These are phyloP conservation scores for Gobiocypris rarus DNA, from an alignment of 2,113 vertebrate species.

Conservation along the genomic window DNA sequence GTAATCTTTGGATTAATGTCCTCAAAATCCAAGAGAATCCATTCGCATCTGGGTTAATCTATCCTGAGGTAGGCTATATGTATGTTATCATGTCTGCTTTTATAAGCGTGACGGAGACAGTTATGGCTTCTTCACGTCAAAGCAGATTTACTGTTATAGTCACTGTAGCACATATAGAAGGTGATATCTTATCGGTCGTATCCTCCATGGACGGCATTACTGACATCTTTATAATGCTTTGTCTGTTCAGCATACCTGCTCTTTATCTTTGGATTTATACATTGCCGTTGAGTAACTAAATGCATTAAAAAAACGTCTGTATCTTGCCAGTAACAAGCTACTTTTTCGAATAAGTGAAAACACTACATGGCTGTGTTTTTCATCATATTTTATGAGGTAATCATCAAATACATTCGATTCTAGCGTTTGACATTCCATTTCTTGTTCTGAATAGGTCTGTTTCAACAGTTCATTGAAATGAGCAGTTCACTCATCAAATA, in stretches of 20 bases:
- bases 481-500: not conserved
- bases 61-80: not conserved
- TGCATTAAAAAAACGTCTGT: not conserved
- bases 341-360: not conserved
- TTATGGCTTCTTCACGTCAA: constrained; percentile 5
- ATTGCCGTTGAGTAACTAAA: not conserved
- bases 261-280: not conserved
- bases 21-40: not conserved
- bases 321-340: not conserved
- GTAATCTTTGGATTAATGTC: constrained; percentile 2
- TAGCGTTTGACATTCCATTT: no score
- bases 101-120: not conserved
- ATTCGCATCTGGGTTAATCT: constrained; percentile 5
- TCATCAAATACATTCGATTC: no score
- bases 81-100: not conserved
- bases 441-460: not conserved
- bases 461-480: not conserved
- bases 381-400: no score
- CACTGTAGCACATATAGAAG: not conserved
- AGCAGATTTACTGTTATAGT: not conserved
- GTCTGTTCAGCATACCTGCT: constrained; percentile 2
- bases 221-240: not conserved
- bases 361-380: no score
- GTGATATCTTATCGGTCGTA: not conserved
- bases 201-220: not conserved